phyloP scores from a whole-genome alignment of 2,797 vertebrate genomes.

The Leucoraja ocellata region DNA sequence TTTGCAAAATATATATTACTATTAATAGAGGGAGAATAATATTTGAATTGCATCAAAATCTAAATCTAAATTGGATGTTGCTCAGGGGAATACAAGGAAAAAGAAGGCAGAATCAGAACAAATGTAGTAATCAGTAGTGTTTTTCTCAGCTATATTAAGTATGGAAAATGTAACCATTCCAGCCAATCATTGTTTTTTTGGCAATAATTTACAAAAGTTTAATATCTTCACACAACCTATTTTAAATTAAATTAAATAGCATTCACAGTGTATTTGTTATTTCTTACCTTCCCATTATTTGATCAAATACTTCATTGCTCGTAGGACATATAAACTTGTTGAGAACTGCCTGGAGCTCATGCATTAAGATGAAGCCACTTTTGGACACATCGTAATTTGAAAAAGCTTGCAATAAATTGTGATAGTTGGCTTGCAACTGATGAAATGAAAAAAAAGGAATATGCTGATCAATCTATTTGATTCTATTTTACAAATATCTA shows the following conservation, averaged over 20 bases:
- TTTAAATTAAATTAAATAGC: background rate
- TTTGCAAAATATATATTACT: no score
- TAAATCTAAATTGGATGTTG: no score
- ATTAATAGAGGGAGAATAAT: no score
- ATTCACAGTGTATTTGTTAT: background rate
- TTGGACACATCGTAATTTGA: slow-evolving; percentile 56
- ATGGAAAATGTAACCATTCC: no score
- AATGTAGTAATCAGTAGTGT: no score
- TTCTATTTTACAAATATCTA: background rate
- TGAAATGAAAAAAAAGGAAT: slow-evolving; percentile 30
- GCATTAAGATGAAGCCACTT: slow-evolving; percentile 58
- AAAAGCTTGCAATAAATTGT: slow-evolving; percentile 55
- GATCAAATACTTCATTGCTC: slow-evolving; percentile 57
- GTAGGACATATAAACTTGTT: slow-evolving; percentile 62
- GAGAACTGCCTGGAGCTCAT: slow-evolving; percentile 62
- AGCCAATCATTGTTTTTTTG: no score
- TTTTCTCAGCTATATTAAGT: no score
- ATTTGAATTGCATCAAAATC: no score
- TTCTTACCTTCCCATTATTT: slow-evolving; percentile 63
- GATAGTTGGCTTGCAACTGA: slow-evolving; percentile 53
- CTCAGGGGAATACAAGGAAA: no score
- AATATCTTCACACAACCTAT: background rate
- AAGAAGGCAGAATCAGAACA: no score
- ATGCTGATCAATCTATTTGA: background rate
- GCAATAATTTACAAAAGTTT: background rate